Conservation (phyloP, 2,888 invertebrate genomes). For the Pheosia gnoma region DNA sequence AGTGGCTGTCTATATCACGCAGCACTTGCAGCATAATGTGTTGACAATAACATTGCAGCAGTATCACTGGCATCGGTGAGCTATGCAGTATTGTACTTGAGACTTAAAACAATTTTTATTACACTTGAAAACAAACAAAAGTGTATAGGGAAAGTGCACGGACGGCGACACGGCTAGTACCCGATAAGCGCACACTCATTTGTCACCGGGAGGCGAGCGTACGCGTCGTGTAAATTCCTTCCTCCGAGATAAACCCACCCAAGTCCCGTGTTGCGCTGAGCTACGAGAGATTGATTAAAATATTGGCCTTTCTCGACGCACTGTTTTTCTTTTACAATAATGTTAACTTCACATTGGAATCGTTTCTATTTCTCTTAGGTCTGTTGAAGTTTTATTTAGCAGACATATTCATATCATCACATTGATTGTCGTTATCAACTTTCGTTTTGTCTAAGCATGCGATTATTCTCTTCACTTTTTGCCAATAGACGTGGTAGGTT, state of each 20-base stretch:
- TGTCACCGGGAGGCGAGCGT: constrained; percentile 73
- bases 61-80: too few species aligned
- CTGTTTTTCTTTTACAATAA: constrained; percentile 32
- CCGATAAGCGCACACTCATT: constrained; percentile 77
- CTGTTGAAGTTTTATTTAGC: neutral
- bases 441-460: too few species aligned
- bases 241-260: constrained; percentile 72
- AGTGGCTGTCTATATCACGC: too few species aligned
- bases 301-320: constrained; percentile 40
- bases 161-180: constrained; percentile 47
- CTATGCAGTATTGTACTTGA: too few species aligned
- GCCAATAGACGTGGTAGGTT: too few species aligned
- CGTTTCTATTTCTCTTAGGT: constrained; percentile 1
- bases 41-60: too few species aligned
- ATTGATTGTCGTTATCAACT: neutral
- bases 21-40: too few species aligned
- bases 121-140: constrained; percentile 40
- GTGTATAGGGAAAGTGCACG: constrained; percentile 51
- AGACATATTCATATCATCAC: neutral
- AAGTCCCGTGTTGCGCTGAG: constrained; percentile 47
- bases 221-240: constrained; percentile 77
- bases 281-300: constrained; percentile 54
- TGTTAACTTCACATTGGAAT: constrained; percentile 33
- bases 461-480: too few species aligned
- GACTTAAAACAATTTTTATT: neutral